Base-by-base conservation (phyloP, 2,888 invertebrate species). In the Hirtodrosophila trivittata region DNA sequence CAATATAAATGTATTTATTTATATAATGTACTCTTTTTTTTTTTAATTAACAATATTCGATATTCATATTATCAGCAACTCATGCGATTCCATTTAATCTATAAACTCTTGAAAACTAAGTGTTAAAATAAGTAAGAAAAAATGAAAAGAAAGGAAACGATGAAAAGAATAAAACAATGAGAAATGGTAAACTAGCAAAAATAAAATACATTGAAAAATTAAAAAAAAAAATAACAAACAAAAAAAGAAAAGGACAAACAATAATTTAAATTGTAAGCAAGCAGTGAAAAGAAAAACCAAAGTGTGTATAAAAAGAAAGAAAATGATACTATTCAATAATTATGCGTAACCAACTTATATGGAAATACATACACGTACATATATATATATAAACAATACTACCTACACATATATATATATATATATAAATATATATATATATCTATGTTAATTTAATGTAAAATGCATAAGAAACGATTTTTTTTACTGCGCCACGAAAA, bases 1-100 rank as follows among this genome's bases (percentile, higher is more conserved):
- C 77, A 78, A 81, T 77, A 71, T 77, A 66, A 62, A 73, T 82
- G 85, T 78, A 78, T 84, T 85, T 85, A 82, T 78, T 60, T 58
- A 68, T 72, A 63, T 39, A 45, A 52, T 69, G 43, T 60, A 75
- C 70, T 45, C 57, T 65, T 75, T 77, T 83, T 77, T 77, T 64
- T 41, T 56, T 41, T 39, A 49, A 50, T 35, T 21, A 46, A 21
- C 37, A 67, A 45, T 51, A 59, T 52, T 74, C 67, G 68, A 67
- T 59, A 72, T 75, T 64, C 76, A 83, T 69, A 81, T 70, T 80
- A 69, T 80, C 81, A 66, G 70, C 74, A 63, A 69, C 68, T 70
- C 74, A 74, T 77, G 69, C 74, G 64, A 68, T 74, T 74, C 74
- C 74, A 70, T 73, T 73, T 63, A 73, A 68, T 52, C 46, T 71